Percentiles rank a stretch among this genome's conserved stretches.
phyloP scores from a whole-genome alignment of 1,140 invertebrate species.

The Drosophila seguyi region DNA sequence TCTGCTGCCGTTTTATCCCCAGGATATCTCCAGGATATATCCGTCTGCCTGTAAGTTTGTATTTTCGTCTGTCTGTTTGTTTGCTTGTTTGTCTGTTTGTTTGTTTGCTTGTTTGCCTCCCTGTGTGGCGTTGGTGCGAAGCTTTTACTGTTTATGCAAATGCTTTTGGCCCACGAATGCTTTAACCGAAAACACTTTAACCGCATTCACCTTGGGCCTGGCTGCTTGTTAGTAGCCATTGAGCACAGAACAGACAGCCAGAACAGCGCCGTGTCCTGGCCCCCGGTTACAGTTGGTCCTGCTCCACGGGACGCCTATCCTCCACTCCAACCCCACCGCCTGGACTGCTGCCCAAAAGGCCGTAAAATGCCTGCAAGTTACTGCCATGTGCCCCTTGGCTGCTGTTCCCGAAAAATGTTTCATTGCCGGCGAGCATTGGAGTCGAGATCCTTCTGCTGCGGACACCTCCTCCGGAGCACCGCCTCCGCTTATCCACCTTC shows the following conservation, averaged over 20 bases:
- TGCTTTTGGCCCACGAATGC: constrained; percentile 66
- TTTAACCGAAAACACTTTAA: constrained; percentile 82
- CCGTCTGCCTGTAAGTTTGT: constrained; percentile 12
- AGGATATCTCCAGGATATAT: constrained; percentile 18
- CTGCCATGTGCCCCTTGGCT: constrained; percentile 59
- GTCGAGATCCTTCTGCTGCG: constrained; percentile 25
- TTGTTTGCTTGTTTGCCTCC: constrained; percentile 44
- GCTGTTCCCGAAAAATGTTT: constrained; percentile 80
- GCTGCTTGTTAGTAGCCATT: constrained; percentile 79
- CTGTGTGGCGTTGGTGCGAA: constrained; percentile 47
- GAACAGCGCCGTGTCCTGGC: constrained; percentile 6
- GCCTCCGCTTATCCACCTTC: constrained; percentile 33
- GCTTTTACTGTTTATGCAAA: constrained; percentile 73
- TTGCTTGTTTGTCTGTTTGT: constrained; percentile 18
- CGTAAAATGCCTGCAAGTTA: constrained; percentile 82
- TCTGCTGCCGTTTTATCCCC: constrained; percentile 22
- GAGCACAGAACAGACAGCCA: constrained; percentile 57
- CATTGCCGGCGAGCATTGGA: constrained; percentile 59
- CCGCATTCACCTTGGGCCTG: constrained; percentile 77
- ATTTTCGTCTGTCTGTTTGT: constrained; percentile 16
- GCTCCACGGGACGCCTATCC: not conserved
- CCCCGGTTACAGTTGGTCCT: constrained; percentile 14
- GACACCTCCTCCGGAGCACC: constrained; percentile 34
- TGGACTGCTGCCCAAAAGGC: constrained; percentile 64
- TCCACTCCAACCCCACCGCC: not conserved